Evolutionary conservation across 1,140 invertebrate species (phyloP).

Genomic region (Cataglyphis hispanica): DNA sequence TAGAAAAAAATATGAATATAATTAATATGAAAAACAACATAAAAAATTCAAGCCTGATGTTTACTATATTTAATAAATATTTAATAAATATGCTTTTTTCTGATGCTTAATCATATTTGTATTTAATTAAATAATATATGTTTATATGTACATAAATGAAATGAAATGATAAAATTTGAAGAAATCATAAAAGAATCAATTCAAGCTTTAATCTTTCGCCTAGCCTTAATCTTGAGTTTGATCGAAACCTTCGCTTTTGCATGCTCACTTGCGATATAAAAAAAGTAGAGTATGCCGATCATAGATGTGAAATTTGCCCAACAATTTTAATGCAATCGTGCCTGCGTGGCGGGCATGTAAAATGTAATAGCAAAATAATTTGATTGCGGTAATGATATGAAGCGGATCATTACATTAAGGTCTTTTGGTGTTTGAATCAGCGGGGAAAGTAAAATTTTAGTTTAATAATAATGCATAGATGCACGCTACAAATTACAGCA

Average conservation of each 20-base stretch:
- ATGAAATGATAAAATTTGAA: no score
- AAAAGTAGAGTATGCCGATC: constrained; percentile 7
- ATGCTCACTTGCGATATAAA: neutral
- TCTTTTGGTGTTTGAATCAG: constrained; percentile 45
- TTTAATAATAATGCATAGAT: constrained; percentile 30
- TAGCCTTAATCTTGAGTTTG: constrained; percentile 32
- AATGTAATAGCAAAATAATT: constrained; percentile 49
- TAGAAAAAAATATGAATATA: no score
- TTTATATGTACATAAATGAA: no score
- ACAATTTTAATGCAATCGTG: constrained; percentile 49
- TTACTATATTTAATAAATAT: no score
- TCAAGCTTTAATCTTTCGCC: no score
- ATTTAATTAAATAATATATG: no score
- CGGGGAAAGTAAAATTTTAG: constrained; percentile 54
- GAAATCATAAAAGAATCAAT: no score
- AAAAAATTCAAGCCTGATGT: no score
- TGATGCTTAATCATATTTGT: no score
- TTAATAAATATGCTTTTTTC: no score
- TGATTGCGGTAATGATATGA: constrained; percentile 50
- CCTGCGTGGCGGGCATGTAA: constrained; percentile 5
- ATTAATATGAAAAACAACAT: no score
- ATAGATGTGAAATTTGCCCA: constrained; percentile 45
- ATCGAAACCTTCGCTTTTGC: constrained; percentile 40
- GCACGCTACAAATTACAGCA: constrained; percentile 27
- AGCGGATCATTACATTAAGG: constrained; percentile 36